phyloP scores from a whole-genome alignment of 2,113 vertebrate genomes.

The Chlorodrepanis virens region DNA sequence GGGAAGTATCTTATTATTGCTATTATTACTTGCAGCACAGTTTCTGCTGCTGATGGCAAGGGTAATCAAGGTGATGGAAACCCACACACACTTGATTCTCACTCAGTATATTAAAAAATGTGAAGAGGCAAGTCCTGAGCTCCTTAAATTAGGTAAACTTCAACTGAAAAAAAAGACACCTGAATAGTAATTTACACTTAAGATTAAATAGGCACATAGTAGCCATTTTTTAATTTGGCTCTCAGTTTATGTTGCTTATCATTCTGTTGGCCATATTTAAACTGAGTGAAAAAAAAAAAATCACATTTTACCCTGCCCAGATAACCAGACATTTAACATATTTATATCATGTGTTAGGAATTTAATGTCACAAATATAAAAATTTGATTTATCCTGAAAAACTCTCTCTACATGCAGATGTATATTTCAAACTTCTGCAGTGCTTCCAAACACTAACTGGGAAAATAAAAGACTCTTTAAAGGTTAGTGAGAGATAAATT shows the following conservation, averaged over 20 bases:
- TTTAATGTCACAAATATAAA: not conserved
- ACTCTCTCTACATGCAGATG: not conserved
- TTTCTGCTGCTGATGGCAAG: slow-evolving; percentile 6
- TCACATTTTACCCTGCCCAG: not conserved
- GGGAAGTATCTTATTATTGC: not conserved
- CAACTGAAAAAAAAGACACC: not conserved
- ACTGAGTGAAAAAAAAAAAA: not conserved
- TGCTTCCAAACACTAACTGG: not conserved
- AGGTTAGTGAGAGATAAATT: not conserved
- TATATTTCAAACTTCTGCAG: not conserved
- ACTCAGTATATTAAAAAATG: not conserved
- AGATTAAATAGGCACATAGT: not conserved
- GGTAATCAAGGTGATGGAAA: slow-evolving; percentile 28
- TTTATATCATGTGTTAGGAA: not conserved
- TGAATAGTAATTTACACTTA: not conserved
- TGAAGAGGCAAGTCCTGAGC: not conserved
- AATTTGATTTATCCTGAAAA: not conserved
- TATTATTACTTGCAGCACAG: not conserved
- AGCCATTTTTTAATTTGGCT: not conserved
- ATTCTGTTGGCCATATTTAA: not conserved
- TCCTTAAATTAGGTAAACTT: not conserved
- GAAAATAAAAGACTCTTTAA: not conserved
- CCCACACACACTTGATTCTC: not conserved
- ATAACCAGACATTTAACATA: not conserved
- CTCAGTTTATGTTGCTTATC: not conserved